These are phyloP conservation scores for Morone chrysops DNA, from an alignment of 2,113 vertebrate genomes.

Conservation along the genomic window DNA sequence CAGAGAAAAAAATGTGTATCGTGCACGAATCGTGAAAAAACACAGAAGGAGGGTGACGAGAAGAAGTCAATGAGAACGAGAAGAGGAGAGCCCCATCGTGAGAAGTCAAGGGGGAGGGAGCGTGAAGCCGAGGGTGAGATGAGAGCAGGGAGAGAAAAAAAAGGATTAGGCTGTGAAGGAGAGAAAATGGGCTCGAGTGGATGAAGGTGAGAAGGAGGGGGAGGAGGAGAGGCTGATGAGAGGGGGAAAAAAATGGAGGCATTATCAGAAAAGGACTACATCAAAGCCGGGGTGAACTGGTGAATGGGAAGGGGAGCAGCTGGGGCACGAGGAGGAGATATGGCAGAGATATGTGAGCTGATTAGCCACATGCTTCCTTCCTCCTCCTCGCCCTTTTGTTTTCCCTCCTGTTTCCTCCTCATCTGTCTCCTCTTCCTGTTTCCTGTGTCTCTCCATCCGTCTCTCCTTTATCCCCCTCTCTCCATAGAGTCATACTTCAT, in stretches of 20 bases:
- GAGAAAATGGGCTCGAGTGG: constrained; percentile 23
- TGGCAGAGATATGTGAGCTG: neutral
- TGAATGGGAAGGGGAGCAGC: constrained; percentile 41
- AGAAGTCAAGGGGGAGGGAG: constrained; percentile 32
- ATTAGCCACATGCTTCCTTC: constrained; percentile 32
- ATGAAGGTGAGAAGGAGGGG: constrained; percentile 45
- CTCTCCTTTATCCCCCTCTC: neutral
- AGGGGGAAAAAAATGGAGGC: neutral
- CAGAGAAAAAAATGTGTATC: neutral
- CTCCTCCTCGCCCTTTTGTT: neutral
- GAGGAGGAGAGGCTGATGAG: constrained; percentile 25
- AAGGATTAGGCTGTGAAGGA: constrained; percentile 43
- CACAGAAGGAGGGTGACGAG: neutral
- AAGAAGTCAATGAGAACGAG: constrained; percentile 11
- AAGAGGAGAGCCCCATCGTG: neutral
- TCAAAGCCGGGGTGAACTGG: constrained; percentile 39
- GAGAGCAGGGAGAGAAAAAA: constrained; percentile 11
- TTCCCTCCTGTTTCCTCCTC: neutral
- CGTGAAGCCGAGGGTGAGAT: constrained; percentile 10
- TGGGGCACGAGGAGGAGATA: constrained; percentile 28
- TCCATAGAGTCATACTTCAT: neutral
- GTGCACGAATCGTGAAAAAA: constrained; percentile 8
- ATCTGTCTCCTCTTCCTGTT: neutral
- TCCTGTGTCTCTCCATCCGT: neutral
- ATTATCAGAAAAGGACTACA: constrained; percentile 28